These are phyloP conservation scores for Silurus asotus DNA, from an alignment of 2,113 vertebrate species.

Conservation along the genomic window DNA sequence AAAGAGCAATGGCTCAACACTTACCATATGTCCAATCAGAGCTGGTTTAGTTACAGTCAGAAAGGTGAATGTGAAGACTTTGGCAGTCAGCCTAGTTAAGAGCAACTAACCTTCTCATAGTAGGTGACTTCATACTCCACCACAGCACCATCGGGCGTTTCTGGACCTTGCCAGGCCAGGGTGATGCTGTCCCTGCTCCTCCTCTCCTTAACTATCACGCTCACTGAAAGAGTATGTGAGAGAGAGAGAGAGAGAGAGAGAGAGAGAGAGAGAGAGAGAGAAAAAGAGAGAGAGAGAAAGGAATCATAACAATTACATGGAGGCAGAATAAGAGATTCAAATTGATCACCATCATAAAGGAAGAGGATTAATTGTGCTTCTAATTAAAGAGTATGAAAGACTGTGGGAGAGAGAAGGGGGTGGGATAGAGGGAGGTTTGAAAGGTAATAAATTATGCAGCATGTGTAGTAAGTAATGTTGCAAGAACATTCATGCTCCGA, in stretches of 20 bases:
- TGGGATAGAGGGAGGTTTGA: constrained; percentile 3
- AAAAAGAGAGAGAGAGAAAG: neutral
- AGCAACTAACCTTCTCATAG: constrained; percentile 64
- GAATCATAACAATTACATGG: neutral
- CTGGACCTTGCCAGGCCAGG: constrained; percentile 62
- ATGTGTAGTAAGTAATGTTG: constrained; percentile 47
- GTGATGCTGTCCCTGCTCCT: constrained; percentile 64
- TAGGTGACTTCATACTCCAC: constrained; percentile 68
- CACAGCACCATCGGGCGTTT: constrained; percentile 55
- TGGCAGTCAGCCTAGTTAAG: neutral
- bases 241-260: neutral
- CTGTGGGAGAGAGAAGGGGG: constrained; percentile 9
- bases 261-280: constrained; percentile 5
- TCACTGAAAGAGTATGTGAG: constrained; percentile 58
- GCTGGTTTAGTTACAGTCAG: constrained; percentile 1
- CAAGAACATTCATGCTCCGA: constrained; percentile 11
- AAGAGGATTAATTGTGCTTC: constrained; percentile 51
- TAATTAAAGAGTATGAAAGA: constrained; percentile 54
- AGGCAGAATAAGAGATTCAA: constrained; percentile 28
- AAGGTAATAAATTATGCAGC: constrained; percentile 53
- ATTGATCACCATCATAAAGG: constrained; percentile 48
- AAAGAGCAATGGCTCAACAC: constrained; percentile 38
- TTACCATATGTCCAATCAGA: constrained; percentile 47
- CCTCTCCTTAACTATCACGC: constrained; percentile 64
- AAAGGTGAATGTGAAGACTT: constrained; percentile 29